Base-by-base conservation (phyloP, 1,140 invertebrate genomes). In the Eciton burchellii region DNA sequence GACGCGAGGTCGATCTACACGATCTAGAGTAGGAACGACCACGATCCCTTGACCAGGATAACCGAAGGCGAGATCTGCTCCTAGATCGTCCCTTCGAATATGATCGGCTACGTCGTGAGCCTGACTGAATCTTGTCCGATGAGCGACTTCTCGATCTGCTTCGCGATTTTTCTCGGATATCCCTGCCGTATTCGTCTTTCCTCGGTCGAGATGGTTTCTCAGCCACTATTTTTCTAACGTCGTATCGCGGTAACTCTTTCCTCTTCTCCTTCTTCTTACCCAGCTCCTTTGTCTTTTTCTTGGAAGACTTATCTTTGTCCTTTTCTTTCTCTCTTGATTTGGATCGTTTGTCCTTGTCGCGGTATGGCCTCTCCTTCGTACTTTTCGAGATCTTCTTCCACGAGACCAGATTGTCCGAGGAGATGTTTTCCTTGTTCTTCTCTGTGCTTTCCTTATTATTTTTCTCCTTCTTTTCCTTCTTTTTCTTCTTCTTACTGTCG, bases 381-480 rank as follows among this genome's bases (percentile, higher is more conserved):
- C 93, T 96, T 89, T 97, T 97, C 11, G 96, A 97, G 0, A 97
- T 93, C 91, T 98, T 97, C 87, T 98, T 98, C 94, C 98, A 98
- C 0, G 95, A 93, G 0, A 92, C 91, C 5, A 92, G 83, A 62
- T 93, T 93, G 16, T 94, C 92, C 0, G 93, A 91, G 0, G 92
- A 91, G 85, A 92, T 95, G 94, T 93, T 94, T 93, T 94, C 95
- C 94, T 93, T 96, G 93, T 89, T 95, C 88, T 89, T 96, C 91
- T 94, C 96, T 85, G 66, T 93, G 88, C 93, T 95, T 92, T 94
- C 96, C 4, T 90, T 89, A 6, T 90, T 89, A 6, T 87, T 91
- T 21, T 94, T 94, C 16, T 93, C 92, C 19, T 94, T 93, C 65
- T 94, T 94, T 24, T 94, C 91, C 35, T 92, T 92, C 62, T 92